Conservation (phyloP, 2,888 invertebrate species). For the Sphinx pinastri region DNA sequence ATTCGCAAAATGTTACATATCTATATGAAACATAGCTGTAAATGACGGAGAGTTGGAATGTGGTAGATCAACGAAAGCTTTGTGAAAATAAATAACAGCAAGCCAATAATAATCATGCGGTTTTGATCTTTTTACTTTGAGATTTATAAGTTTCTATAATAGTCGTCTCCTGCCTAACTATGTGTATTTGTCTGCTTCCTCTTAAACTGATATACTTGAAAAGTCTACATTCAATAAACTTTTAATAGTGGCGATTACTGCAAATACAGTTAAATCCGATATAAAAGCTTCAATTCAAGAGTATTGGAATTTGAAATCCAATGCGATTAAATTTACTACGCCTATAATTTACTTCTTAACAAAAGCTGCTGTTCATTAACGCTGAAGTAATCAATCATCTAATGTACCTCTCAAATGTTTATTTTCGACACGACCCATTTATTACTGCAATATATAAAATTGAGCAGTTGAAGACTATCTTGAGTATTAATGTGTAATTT, state of each 20-base stretch:
- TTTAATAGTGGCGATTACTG: not conserved
- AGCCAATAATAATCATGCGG: conserved; percentile 8
- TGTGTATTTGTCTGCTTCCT: not conserved
- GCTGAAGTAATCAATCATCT: not conserved
- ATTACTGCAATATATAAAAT: not conserved
- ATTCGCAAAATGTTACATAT: not conserved
- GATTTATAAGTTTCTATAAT: not conserved
- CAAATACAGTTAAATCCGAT: not conserved
- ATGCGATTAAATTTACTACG: not conserved
- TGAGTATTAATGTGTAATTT: too few species aligned
- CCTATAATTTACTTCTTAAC: not conserved
- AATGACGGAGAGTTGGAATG: not conserved
- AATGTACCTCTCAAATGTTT: not conserved
- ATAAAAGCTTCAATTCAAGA: not conserved
- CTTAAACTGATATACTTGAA: not conserved
- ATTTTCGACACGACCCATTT: not conserved
- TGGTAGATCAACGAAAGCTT: not conserved
- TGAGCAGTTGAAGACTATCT: not conserved
- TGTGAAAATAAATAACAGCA: conserved; percentile 10
- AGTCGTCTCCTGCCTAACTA: not conserved
- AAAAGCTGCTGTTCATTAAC: not conserved
- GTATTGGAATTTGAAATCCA: not conserved
- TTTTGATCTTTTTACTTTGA: not conserved
- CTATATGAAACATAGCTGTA: not conserved
- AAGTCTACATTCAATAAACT: not conserved